phyloP scores from a whole-genome alignment of 2,797 vertebrate species.

The Lagodon rhomboides region DNA sequence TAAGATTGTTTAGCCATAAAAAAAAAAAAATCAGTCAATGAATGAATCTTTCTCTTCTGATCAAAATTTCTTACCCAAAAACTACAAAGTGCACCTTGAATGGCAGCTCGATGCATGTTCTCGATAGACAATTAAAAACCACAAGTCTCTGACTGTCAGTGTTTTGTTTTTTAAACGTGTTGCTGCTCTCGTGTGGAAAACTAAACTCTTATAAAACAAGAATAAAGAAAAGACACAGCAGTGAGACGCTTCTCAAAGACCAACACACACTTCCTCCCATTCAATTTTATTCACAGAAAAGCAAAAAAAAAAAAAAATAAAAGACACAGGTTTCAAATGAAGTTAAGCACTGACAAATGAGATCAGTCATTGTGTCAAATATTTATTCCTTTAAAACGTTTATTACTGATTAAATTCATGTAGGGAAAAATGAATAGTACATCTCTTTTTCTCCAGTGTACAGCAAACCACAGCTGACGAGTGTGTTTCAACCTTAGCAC shows the following conservation, averaged over 20 bases:
- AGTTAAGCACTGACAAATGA: slow-evolving; percentile 67
- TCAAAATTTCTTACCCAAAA: too few relatives aligned
- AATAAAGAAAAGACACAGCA: background rate
- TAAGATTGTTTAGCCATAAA: too few relatives aligned
- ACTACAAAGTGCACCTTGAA: too few relatives aligned
- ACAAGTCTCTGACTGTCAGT: background rate
- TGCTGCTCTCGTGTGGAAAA: background rate
- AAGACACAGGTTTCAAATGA: slow-evolving; percentile 55
- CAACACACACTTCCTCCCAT: slow-evolving; percentile 49
- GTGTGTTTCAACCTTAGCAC: slow-evolving; percentile 78
- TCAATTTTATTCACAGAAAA: slow-evolving; percentile 71
- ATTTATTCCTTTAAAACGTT: slow-evolving; percentile 88
- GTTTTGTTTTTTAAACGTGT: background rate
- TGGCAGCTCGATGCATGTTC: too few relatives aligned
- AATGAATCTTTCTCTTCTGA: too few relatives aligned
- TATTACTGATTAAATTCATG: slow-evolving; percentile 87
- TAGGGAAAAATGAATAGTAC: slow-evolving; percentile 84
- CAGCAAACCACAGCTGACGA: slow-evolving; percentile 86
- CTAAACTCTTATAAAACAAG: background rate
- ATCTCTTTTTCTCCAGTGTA: slow-evolving; percentile 88
- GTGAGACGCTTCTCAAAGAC: slow-evolving; percentile 24
- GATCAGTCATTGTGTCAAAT: slow-evolving; percentile 79
- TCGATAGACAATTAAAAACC: too few relatives aligned
- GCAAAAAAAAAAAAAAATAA: slow-evolving; percentile 28
- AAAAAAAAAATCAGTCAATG: too few relatives aligned